Conservation (phyloP, 2,888 invertebrate genomes). For the Diarsia dahlii region DNA sequence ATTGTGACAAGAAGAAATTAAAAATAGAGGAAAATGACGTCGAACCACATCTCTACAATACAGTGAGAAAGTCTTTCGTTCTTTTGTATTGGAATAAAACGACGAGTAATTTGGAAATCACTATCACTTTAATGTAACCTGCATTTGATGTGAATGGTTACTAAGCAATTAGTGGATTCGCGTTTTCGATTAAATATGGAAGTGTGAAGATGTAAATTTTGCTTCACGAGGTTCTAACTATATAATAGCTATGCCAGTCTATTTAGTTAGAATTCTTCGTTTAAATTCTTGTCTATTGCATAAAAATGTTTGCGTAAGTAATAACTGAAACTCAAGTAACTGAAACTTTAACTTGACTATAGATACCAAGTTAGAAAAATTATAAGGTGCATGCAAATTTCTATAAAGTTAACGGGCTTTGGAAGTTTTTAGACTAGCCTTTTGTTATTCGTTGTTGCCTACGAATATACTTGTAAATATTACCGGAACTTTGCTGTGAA, state of each 20-base stretch:
- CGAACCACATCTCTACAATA: conserved; percentile 19
- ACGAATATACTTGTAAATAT: neutral
- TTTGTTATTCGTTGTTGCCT: neutral
- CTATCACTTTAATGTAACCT: conserved; percentile 16
- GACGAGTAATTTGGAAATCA: conserved; percentile 43
- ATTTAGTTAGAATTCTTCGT: too few species aligned
- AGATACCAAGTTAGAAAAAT: too few species aligned
- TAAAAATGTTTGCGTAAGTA: too few species aligned
- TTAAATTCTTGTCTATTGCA: too few species aligned
- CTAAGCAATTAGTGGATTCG: neutral
- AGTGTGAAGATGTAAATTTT: too few species aligned
- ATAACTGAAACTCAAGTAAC: too few species aligned
- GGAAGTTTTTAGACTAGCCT: neutral
- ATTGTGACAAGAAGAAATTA: conserved; percentile 32
- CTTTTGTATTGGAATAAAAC: conserved; percentile 20
- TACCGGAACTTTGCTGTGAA: neutral
- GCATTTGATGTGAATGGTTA: conserved; percentile 28
- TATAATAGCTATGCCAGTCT: too few species aligned
- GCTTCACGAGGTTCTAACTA: too few species aligned
- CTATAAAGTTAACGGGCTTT: neutral
- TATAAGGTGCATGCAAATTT: neutral
- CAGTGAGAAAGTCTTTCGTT: conserved; percentile 16
- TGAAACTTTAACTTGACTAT: too few species aligned
- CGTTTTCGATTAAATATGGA: conserved; percentile 5
- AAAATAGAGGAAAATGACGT: conserved; percentile 27